Base-by-base conservation (phyloP, 2,797 vertebrate species). In the Podargus strigoides region DNA sequence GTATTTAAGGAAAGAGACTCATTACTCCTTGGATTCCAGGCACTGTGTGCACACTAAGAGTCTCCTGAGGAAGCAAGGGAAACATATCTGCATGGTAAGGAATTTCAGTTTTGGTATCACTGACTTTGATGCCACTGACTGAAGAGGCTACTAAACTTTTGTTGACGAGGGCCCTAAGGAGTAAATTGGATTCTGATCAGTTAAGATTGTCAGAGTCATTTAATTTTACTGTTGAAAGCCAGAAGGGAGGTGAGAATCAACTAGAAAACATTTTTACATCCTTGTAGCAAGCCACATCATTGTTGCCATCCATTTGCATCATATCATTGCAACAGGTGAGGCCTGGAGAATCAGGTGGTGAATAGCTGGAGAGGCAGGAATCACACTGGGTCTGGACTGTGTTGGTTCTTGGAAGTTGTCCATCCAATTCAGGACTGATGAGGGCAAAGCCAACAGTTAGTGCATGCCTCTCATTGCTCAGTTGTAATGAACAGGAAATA, bases 181-280 rank as follows among this genome's bases (percentile, higher is more conserved):
- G 4, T 39, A 58, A 75, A 27, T n/a, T 92, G 26, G 26, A 85
- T 90, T 81, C 80, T 86, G 41, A 75, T 28, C 34, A 42, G 36
- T 69, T 89, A 64, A 23, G 36, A 36, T 47, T 47, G 37, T 72
- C 2, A 0, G 11, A 58, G 62, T 60, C 7, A 34, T 89, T 77
- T 91, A 58, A n/a, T 70, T 83, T 63, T 83, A 23, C 42, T 79
- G 23, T 56, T 95, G 60, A 56, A 17, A 64, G 27, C 36, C n/a
- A 46, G 27, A 22, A 58, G 7, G 27, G 56, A 87, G 56, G 34
- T 46, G 32, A 44, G 56, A 83, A 68, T 62, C 56, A 64, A 50
- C 32, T 68, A 28, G 36, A 68, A 85, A 75, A 67, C 32, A 41
- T 0, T 2, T 73, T 73, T 80, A 24, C 34, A 8, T 70, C 5